Evolutionary conservation across 2,797 vertebrate genomes (phyloP), one percentile per base, ranked within the genome.

Genomic region (Falco novaeseelandiae): DNA sequence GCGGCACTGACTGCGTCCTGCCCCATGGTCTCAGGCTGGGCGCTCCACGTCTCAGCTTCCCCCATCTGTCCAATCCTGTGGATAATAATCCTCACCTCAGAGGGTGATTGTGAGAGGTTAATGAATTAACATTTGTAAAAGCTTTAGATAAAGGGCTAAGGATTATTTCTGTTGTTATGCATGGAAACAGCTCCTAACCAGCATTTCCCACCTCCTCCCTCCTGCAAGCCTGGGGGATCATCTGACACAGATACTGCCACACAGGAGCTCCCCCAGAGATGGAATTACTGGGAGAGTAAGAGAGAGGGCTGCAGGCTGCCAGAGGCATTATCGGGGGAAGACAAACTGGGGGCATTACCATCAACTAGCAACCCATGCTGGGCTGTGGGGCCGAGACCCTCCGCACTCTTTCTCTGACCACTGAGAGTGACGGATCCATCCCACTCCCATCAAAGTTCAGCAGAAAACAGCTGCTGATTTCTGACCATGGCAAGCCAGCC

Each of bases 71-170:
- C 94, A 95, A 83, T 93, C 79, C 89, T 7, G 19, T 79, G 91
- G 92, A 92, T 93, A 97, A 86, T 95, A 97, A 94, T 95, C 90
- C 92, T 89, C 80, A 93, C 82, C 93, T 96, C 80, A 27, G 87
- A 96, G 84, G 67, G 79, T 89, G 93, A 93, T 91, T 91, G 48
- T 1, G 15, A 94, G 79, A 94, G 77, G 94, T 96, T 97, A 97
- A 96, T 96, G 92, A 97, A 96, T 88, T 96, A 95, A 95, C 87
- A 89, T 90, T 96, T 13, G 8, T 90, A 91, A 96, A 96, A 93
- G 96, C 95, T 96, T 96, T 83, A 90, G 96, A 95, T 95, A 97
- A 96, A 97, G 83, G 89, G 74, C 97, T 93, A 66, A 85, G 91
- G 92, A 95, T 95, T 97, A 95, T 93, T 88, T 49, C 72, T 93